Conservation (phyloP, 2,888 invertebrate genomes). For the Congeria kusceri region DNA sequence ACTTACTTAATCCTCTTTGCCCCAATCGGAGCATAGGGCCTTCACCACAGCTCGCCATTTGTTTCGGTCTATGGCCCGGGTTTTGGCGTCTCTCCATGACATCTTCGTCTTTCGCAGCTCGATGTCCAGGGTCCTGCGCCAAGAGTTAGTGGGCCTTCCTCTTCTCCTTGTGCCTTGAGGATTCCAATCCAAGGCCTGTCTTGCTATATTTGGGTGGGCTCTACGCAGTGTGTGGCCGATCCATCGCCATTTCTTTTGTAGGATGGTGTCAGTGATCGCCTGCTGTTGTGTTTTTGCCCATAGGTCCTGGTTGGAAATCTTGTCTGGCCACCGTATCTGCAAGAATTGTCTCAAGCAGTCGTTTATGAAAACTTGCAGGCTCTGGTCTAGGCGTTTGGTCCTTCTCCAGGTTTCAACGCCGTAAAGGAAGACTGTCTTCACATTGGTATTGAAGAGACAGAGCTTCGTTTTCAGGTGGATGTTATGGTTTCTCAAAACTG, state of each 20-base stretch:
- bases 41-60: slow-evolving; percentile 14
- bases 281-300: background rate
- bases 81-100: slow-evolving; percentile 11
- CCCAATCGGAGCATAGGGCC: slow-evolving; percentile 2
- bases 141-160: background rate
- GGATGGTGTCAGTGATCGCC: slow-evolving; percentile 1
- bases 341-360: background rate
- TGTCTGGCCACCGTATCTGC: slow-evolving; percentile 5
- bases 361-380: slow-evolving; percentile 2
- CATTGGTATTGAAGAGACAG: slow-evolving; percentile 4
- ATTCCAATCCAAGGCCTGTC: slow-evolving; percentile 30
- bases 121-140: slow-evolving; percentile 1
- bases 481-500: slow-evolving; percentile 12
- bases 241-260: slow-evolving; percentile 19
- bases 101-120: background rate
- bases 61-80: background rate
- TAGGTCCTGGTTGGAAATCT: slow-evolving; percentile 4
- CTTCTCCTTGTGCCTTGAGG: slow-evolving; percentile 17
- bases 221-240: slow-evolving; percentile 25
- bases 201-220: slow-evolving; percentile 19
- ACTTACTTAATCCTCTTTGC: background rate
- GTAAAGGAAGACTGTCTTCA: slow-evolving; percentile 17
- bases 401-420: slow-evolving; percentile 4
- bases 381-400: slow-evolving; percentile 8
- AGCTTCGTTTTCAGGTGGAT: slow-evolving; percentile 17